Conservation (phyloP, 2,113 vertebrate genomes). For the Argyrosomus japonicus region DNA sequence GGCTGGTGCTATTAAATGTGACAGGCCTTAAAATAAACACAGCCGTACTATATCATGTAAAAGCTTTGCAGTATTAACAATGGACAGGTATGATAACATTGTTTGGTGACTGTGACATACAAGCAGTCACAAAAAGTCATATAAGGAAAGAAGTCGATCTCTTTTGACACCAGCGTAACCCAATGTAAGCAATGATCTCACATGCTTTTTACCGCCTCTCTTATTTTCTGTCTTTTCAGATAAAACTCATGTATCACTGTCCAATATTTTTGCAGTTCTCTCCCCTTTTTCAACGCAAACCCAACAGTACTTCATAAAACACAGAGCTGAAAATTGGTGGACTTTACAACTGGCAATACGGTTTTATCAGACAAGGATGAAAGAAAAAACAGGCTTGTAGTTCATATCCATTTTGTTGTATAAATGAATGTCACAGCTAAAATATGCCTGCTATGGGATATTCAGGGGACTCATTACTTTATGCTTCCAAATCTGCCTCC, state of each 20-base stretch:
- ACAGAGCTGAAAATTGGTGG: slow-evolving; percentile 36
- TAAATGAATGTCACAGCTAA: slow-evolving; percentile 78
- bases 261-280: slow-evolving; percentile 17
- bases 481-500: slow-evolving; percentile 73
- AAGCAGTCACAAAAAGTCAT: slow-evolving; percentile 45
- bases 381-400: slow-evolving; percentile 44
- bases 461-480: slow-evolving; percentile 76
- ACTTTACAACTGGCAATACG: slow-evolving; percentile 50
- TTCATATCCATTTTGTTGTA: slow-evolving; percentile 71
- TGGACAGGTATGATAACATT: slow-evolving; percentile 63
- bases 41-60: slow-evolving; percentile 47
- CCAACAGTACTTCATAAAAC: slow-evolving; percentile 23
- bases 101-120: slow-evolving; percentile 67
- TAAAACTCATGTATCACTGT: slow-evolving; percentile 48
- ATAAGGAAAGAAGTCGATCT: slow-evolving; percentile 45
- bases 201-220: slow-evolving; percentile 28
- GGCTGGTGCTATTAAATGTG: slow-evolving; percentile 58
- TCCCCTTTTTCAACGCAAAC: slow-evolving; percentile 27
- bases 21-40: slow-evolving; percentile 75
- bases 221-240: slow-evolving; percentile 53
- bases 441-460: slow-evolving; percentile 75
- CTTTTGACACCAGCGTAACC: slow-evolving; percentile 36
- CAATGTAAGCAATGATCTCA: slow-evolving; percentile 49
- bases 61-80: slow-evolving; percentile 69
- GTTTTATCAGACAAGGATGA: slow-evolving; percentile 65